Evolutionary conservation across 2,113 vertebrate genomes (phyloP), one percentile per base, ranked within the genome.

Genomic region (Neolamprologus fasciatus): DNA sequence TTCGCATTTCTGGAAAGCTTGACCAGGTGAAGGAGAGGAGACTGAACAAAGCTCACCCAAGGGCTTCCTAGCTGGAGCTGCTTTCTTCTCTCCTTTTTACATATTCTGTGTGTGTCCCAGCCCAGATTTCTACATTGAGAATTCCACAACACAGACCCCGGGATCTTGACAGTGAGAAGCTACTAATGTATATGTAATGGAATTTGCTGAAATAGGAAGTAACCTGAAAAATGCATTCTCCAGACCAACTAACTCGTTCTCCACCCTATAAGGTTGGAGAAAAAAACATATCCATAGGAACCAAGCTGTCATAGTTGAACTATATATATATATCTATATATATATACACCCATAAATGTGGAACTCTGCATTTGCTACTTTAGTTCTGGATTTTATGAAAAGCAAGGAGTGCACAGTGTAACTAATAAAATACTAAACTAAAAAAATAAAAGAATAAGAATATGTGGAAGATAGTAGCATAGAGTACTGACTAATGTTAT

Each of bases 11-110:
- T 58, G 40, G 57, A 73, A 54, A 85, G 47, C 6, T 17, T 68
- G 61, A 57, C 61, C 88, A 89, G 66, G 83, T 90, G 55, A 92
- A 78, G 31, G 31, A 83, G 40, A 66, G 87, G 90, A 89, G 83
- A 91, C 66, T 91, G 90, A 94, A 90, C 85, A 89, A 88, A 90
- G 86, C 82, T 89, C 73, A 89, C 88, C 88, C 87, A 40, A 58
- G 81, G 89, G 81, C 89, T 81, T 42, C 80, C 53, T 53, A 19
- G 19, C 78, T 8, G n/a, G 3, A 73, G 58, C 58, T 92, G 86
- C 90, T 87, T 83, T 86, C 55, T 87, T 80, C 83, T 84, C 83
- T 84, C 19, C 54, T 66, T 90, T 86, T 89, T 83, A 87, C 61
- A 85, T 53, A 83, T 85, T 88, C 82, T 51, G 37, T 17, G 86